Base-by-base conservation (phyloP, 2,888 invertebrate species). In the Pandemis heparana region DNA sequence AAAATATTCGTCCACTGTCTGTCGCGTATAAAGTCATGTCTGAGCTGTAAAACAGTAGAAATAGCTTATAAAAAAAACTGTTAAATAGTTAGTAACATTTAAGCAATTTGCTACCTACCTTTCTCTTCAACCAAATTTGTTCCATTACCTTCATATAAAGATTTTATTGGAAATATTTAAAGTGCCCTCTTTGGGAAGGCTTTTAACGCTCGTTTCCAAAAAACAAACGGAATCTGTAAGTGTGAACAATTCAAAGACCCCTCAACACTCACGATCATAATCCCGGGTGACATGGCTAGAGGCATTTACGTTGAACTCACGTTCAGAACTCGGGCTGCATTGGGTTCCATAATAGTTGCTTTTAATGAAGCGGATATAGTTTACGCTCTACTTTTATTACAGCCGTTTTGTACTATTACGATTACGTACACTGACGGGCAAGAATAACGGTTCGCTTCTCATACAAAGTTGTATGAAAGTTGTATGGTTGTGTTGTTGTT, bases 221-320 rank as follows among this genome's bases (percentile, higher is more conserved):
- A 43, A 38, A 66, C 66, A 66, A 41, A 66, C 41, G 16, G 66
- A 66, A 66, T 56, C 16, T 1, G 18, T 66, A 23, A 41, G 38
- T 18, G 56, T 10, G 62, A 63, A 63, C 43, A 63, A 6, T 56
- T 66, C 18, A 53, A 53, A 38, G 60, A n/a, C n/a, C 16, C 38
- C n/a, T 16, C 51, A n/a, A 16, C 16, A 18, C 32, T 5, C 10
- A 65, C 51, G 16, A 16, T 16, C 4, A 16, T 51, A 51, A 51
- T 51, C 51, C 46, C 46, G 1, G 12, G 46, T 46, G 46, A 46
- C 46, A 12, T 12, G 46, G 46, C 46, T 12, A 46, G 14, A 46
- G 46, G 46, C 46, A 14, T 46, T 46, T 46, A 46, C 46, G 23
- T 32, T 32, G 23, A 23, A 32, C 23, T 32, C 46, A 5, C 12